Conservation (phyloP, 1,140 invertebrate genomes). For the Megathymus violae region DNA sequence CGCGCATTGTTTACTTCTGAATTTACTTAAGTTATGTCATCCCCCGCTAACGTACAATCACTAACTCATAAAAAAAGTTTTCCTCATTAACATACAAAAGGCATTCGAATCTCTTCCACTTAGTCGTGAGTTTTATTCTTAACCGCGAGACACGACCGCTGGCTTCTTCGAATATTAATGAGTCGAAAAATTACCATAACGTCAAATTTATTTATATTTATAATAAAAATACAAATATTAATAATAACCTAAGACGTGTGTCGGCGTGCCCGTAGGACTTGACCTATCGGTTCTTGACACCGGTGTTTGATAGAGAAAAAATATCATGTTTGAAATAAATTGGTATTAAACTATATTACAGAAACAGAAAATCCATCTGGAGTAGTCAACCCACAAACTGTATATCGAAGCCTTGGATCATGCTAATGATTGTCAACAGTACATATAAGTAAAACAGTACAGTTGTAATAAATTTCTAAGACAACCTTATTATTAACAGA, state of each 20-base stretch:
- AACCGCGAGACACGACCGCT: constrained; percentile 44
- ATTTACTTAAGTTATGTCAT: background rate
- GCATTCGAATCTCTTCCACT: constrained; percentile 41
- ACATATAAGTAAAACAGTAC: no score
- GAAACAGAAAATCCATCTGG: background rate
- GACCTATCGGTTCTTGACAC: background rate
- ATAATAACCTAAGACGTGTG: no score
- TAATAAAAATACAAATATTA: constrained; percentile 18
- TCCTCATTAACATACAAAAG: constrained; percentile 59
- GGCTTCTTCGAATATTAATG: constrained; percentile 51
- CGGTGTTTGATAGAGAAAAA: no score
- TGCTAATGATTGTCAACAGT: no score
- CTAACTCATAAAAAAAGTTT: constrained; percentile 25
- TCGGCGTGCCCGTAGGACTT: background rate
- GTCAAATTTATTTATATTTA: constrained; percentile 37
- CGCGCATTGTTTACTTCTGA: no score
- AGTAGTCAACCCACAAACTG: background rate
- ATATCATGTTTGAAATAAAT: background rate
- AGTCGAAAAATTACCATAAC: constrained; percentile 42
- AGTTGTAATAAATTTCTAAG: no score
- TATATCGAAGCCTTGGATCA: background rate
- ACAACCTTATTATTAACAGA: no score
- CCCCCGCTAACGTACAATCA: background rate
- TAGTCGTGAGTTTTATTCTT: constrained; percentile 57
- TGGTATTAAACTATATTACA: background rate